A percentile compares a stretch with the other conserved stretches of the same genome.
These are phyloP conservation scores for Sesia apiformis DNA, from an alignment of 2,888 invertebrate genomes.

Conservation along the genomic window DNA sequence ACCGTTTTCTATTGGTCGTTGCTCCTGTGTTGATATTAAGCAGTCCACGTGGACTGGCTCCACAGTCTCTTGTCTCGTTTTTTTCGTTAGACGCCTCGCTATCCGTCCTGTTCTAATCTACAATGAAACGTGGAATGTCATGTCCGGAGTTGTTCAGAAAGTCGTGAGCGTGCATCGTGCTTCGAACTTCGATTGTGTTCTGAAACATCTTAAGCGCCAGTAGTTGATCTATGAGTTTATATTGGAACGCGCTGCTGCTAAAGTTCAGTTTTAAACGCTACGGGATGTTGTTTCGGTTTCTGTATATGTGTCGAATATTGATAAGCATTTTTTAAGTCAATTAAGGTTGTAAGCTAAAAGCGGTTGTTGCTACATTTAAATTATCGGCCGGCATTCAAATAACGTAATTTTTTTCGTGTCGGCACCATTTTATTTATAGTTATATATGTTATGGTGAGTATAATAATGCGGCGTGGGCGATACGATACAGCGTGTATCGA, in stretches of 20 bases:
- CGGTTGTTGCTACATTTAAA: constrained; percentile 75
- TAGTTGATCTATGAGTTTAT: constrained; percentile 12
- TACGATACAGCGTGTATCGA: constrained; percentile 31
- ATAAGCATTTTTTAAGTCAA: constrained; percentile 75
- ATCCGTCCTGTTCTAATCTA: constrained; percentile 72
- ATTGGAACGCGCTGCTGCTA: constrained; percentile 12
- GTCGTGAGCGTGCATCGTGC: constrained; percentile 75
- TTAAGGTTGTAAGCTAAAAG: constrained; percentile 75
- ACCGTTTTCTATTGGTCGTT: constrained; percentile 74
- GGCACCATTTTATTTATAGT: constrained; percentile 70
- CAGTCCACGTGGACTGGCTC: constrained; percentile 72
- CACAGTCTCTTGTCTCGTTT: constrained; percentile 69
- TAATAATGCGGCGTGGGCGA: constrained; percentile 31
- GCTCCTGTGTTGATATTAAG: constrained; percentile 73
- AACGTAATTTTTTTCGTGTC: constrained; percentile 73
- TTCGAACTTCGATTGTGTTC: constrained; percentile 44
- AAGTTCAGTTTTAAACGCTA: constrained; percentile 24
- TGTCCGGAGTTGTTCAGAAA: constrained; percentile 75
- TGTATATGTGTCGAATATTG: constrained; percentile 42
- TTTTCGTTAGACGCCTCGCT: constrained; percentile 61
- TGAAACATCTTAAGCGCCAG: constrained; percentile 40
- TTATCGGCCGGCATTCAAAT: constrained; percentile 74
- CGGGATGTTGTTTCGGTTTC: constrained; percentile 20
- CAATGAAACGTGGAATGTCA: constrained; percentile 75
- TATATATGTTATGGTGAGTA: constrained; percentile 58